Conservation (phyloP, 2,797 vertebrate genomes). For the Microchirus variegatus region DNA sequence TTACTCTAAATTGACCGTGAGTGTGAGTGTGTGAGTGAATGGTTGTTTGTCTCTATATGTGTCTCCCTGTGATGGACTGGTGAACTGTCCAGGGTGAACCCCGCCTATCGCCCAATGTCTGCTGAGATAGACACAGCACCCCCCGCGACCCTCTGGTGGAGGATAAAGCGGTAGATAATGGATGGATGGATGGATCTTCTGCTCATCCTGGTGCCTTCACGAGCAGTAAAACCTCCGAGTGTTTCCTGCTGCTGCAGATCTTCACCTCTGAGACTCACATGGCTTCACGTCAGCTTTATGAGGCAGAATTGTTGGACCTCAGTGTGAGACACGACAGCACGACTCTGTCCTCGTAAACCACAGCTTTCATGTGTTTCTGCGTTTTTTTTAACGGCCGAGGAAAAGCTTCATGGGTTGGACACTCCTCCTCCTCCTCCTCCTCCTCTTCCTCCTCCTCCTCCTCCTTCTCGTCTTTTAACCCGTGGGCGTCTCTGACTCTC, state of each 20-base stretch:
- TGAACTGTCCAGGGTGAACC: too few relatives aligned
- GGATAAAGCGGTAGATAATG: too few relatives aligned
- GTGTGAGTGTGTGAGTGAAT: too few relatives aligned
- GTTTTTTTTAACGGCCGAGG: slow-evolving; percentile 58
- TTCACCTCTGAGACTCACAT: slow-evolving; percentile 11
- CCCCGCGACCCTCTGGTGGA: too few relatives aligned
- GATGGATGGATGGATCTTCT: too few relatives aligned
- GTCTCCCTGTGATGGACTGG: too few relatives aligned
- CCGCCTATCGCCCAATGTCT: too few relatives aligned
- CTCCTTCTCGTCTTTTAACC: slow-evolving; percentile 29
- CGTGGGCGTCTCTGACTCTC: slow-evolving; percentile 42
- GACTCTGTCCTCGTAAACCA: slow-evolving; percentile 65
- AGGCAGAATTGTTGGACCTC: slow-evolving; percentile 55
- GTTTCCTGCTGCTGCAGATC: slow-evolving; percentile 7
- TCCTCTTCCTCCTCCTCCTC: slow-evolving; percentile 11
- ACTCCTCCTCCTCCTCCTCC: slow-evolving; percentile 44
- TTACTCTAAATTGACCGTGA: too few relatives aligned
- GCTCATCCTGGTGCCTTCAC: too few relatives aligned
- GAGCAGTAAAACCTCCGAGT: too few relatives aligned
- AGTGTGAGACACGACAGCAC: slow-evolving; percentile 58
- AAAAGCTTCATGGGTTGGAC: slow-evolving; percentile 64
- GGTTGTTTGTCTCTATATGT: too few relatives aligned
- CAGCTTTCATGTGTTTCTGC: slow-evolving; percentile 67
- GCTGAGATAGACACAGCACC: too few relatives aligned
- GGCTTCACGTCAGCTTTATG: slow-evolving; percentile 21